Evolutionary conservation across 1,140 invertebrate species (phyloP).

Genomic region (Drosophila bocki): DNA sequence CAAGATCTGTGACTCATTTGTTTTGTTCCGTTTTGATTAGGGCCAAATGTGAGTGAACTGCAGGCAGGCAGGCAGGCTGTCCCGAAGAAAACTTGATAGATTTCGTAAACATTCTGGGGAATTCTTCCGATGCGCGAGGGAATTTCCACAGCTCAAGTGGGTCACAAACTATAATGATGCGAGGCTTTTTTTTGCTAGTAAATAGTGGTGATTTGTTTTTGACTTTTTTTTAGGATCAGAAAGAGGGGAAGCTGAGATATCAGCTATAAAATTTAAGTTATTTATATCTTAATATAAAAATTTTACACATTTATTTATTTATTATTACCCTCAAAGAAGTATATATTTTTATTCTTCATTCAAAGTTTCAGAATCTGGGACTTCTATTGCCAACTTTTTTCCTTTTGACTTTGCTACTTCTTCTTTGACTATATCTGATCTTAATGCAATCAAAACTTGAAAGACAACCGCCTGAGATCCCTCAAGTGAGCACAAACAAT

Average conservation of each 20-base stretch:
- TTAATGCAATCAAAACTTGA: conserved; percentile 14
- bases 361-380: neutral
- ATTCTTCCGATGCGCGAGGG: conserved; percentile 36
- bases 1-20: conserved; percentile 66
- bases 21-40: conserved; percentile 78
- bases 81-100: conserved; percentile 61
- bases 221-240: neutral
- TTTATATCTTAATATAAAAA: too few species aligned
- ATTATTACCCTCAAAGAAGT: too few species aligned
- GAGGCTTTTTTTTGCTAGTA: conserved; percentile 8
- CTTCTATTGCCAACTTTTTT: neutral
- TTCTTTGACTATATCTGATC: neutral
- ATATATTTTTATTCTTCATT: too few species aligned
- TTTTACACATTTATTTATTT: too few species aligned
- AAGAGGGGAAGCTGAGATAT: neutral
- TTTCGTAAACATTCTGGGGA: conserved; percentile 57
- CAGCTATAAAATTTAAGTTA: too few species aligned
- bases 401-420: neutral
- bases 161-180: conserved; percentile 11
- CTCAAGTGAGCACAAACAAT: conserved; percentile 8
- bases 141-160: conserved; percentile 38
- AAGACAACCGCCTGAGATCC: conserved; percentile 23
- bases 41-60: conserved; percentile 78
- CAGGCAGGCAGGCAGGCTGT: conserved; percentile 10
- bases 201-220: neutral